Base-by-base conservation (phyloP, 2,797 vertebrate genomes). In the Eurystomus glaucurus region DNA sequence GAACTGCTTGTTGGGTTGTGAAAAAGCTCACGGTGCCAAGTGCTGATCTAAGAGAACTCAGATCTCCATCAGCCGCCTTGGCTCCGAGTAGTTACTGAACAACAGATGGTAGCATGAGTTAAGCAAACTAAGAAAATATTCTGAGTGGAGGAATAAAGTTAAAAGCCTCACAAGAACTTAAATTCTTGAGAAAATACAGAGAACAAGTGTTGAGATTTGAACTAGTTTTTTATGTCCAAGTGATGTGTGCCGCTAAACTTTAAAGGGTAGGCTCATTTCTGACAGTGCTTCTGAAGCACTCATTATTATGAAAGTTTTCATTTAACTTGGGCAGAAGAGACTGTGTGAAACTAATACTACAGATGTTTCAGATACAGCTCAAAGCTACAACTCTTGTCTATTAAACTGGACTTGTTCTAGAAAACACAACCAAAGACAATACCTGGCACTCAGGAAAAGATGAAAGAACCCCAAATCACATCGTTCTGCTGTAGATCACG, bases 1-100 rank as follows among this genome's bases (percentile, higher is more conserved):
- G 95, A 97, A 85, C 89, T 85, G 96, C 96, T 91, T 91, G 91
- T 77, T 91, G 94, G 96, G 94, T 88, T 95, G 96, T 96, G 95
- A 96, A 96, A 93, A 95, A 95, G 52, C 91, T 94, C 22, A 14
- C 6, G 5, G 89, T 97, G 96, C 95, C 96, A 96, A 97, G 87
- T 97, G 97, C 97, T 97, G 96, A 97, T 95, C 95, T 95, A 95
- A 96, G 95, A 94, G 94, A 95, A 97, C 96, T 94, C 91, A 2
- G 91, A 91, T 95, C 96, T 93, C 91, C 94, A 92, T 90, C 95
- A 94, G 95, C 87, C 84, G 75, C 58, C 93, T 96, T 97, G 97
- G 96, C 96, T 96, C 75, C 0, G 3, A 93, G 85, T 31, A 68
- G 89, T 85, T 91, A 91, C 91, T 55, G 95, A 97, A 97, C 85